These are phyloP conservation scores for Agrilus planipennis DNA, from an alignment of 1,140 invertebrate genomes.

Conservation along the genomic window DNA sequence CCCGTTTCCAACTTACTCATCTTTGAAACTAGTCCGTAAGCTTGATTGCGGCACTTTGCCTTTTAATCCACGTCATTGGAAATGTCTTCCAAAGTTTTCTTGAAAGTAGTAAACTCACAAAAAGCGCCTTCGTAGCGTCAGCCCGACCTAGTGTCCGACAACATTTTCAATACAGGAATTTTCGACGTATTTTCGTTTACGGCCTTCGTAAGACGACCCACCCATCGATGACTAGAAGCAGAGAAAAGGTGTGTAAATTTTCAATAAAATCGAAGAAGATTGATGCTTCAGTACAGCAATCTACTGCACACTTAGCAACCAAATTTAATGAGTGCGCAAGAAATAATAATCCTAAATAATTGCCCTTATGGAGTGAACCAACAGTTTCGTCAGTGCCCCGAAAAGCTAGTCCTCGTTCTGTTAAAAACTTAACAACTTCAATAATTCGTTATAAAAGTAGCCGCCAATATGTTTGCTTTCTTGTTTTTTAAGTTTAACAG, in stretches of 20 bases:
- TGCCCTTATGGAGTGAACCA: constrained; percentile 23
- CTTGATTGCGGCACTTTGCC: constrained; percentile 11
- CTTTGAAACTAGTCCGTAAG: constrained; percentile 11
- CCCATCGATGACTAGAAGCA: constrained; percentile 10
- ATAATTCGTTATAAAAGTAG: constrained; percentile 2
- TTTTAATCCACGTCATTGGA: constrained; percentile 14
- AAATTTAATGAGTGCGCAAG: constrained; percentile 3
- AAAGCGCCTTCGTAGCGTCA: constrained; percentile 15
- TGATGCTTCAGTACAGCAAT: constrained; percentile 5
- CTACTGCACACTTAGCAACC: constrained; percentile 1
- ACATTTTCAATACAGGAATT: constrained; percentile 12
- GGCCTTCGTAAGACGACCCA: constrained; percentile 9
- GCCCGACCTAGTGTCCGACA: constrained; percentile 12
- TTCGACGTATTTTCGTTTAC: constrained; percentile 10
- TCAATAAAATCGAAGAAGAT: constrained; percentile 7
- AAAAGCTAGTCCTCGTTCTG: constrained; percentile 20
- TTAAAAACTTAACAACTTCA: constrained; percentile 5
- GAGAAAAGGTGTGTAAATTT: constrained; percentile 4
- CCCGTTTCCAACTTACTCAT: constrained; percentile 15
- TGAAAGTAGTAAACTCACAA: constrained; percentile 15
- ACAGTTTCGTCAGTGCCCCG: constrained; percentile 19
- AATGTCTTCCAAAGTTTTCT: constrained; percentile 15
- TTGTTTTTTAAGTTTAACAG: neutral
- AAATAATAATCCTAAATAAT: constrained; percentile 21
- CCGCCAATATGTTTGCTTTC: neutral